These are phyloP conservation scores for Fregetta grallaria DNA, from an alignment of 2,113 vertebrate species.

Conservation along the genomic window DNA sequence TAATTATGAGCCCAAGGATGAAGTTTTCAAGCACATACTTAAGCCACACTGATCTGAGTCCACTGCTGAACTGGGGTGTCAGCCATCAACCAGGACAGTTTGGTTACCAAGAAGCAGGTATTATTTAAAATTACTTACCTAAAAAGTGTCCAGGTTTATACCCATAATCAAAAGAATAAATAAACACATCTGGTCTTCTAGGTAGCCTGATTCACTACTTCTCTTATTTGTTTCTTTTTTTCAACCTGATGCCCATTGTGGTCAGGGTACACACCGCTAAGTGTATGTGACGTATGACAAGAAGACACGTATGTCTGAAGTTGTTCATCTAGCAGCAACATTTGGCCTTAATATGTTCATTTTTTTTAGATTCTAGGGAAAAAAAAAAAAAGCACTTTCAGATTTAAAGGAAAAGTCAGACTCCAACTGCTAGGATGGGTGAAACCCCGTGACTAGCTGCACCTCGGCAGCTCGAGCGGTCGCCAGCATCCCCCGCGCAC, in stretches of 20 bases:
- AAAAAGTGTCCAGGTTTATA: background rate
- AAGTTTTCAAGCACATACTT: background rate
- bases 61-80: background rate
- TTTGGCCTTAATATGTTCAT: slow-evolving; percentile 4
- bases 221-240: background rate
- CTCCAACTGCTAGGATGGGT: background rate
- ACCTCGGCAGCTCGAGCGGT: background rate
- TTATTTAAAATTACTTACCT: background rate
- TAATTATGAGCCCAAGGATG: background rate
- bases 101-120: background rate
- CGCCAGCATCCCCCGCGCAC: background rate
- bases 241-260: background rate
- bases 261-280: background rate
- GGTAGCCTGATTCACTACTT: background rate
- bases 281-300: background rate
- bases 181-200: background rate
- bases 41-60: background rate
- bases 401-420: background rate
- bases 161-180: background rate
- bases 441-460: accelerated
- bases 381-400: background rate
- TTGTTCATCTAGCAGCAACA: slow-evolving; percentile 50
- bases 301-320: background rate
- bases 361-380: background rate
- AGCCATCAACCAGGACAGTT: background rate